Evolutionary conservation across 2,888 invertebrate species (phyloP).

Genomic region (Rotaria magnacalcarata): DNA sequence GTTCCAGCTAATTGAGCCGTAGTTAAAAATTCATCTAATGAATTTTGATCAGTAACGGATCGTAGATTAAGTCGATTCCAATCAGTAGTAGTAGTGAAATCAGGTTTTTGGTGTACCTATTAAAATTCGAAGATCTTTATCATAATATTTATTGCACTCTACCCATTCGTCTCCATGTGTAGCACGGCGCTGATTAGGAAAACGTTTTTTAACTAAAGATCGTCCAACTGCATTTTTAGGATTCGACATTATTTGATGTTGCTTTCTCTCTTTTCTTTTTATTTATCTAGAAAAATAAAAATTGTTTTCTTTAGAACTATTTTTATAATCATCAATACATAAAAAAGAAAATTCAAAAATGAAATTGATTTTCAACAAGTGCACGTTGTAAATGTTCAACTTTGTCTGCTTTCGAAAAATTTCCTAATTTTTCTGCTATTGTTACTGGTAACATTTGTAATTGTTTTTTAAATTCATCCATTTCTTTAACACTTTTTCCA

Average conservation of each 20-base stretch:
- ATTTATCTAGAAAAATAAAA: not conserved
- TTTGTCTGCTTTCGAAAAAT: not conserved
- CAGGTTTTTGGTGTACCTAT: conserved; percentile 73
- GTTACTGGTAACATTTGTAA: not conserved
- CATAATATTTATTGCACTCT: not conserved
- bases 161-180: not conserved
- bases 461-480: conserved; percentile 15
- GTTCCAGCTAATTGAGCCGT: conserved; percentile 89
- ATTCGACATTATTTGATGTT: not conserved
- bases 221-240: not conserved
- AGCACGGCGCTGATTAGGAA: conserved; percentile 1
- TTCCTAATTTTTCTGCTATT: not conserved
- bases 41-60: conserved; percentile 90
- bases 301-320: not conserved
- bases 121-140: not conserved
- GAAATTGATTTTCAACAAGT: not conserved
- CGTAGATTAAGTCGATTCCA: conserved; percentile 78
- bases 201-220: conserved; percentile 24
- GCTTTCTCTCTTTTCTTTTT: not conserved
- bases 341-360: not conserved
- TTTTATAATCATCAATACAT: not conserved
- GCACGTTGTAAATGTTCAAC: not conserved
- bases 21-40: conserved; percentile 87
- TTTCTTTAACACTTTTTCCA: not conserved
- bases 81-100: conserved; percentile 81